Conservation (phyloP, 1,140 invertebrate species). For the Platyscapa corneri region DNA sequence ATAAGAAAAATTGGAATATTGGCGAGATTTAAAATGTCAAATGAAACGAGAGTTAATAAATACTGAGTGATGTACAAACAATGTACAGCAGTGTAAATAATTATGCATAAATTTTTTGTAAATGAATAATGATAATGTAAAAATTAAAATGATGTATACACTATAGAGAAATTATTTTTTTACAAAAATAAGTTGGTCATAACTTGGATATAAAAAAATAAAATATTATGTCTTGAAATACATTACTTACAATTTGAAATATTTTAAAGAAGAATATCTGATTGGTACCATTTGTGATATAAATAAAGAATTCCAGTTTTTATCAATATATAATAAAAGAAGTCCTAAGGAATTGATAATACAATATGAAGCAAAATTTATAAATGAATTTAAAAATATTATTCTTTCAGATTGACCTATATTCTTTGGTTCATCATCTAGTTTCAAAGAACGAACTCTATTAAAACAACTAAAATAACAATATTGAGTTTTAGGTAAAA, state of each 20-base stretch:
- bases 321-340: constrained; percentile 83
- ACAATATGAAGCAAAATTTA: constrained; percentile 80
- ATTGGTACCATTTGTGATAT: constrained; percentile 75
- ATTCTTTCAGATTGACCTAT: constrained; percentile 77
- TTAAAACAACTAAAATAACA: constrained; percentile 16
- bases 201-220: not conserved
- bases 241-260: constrained; percentile 34
- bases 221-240: not conserved
- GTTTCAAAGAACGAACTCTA: constrained; percentile 17
- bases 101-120: too few relatives aligned
- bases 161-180: too few relatives aligned
- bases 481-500: constrained; percentile 25
- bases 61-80: too few relatives aligned
- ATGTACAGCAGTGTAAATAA: too few relatives aligned
- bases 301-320: constrained; percentile 75
- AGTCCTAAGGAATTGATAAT: constrained; percentile 84
- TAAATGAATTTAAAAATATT: constrained; percentile 79
- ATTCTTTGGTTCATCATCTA: constrained; percentile 68
- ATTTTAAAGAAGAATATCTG: constrained; percentile 8
- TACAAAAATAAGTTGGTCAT: not conserved
- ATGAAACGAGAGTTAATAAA: too few relatives aligned
- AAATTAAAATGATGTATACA: too few relatives aligned
- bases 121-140: too few relatives aligned
- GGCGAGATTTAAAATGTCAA: too few relatives aligned
- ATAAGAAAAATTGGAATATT: too few relatives aligned